These are phyloP conservation scores for Drosophila tani DNA, from an alignment of 1,140 invertebrate species.

Conservation along the genomic window DNA sequence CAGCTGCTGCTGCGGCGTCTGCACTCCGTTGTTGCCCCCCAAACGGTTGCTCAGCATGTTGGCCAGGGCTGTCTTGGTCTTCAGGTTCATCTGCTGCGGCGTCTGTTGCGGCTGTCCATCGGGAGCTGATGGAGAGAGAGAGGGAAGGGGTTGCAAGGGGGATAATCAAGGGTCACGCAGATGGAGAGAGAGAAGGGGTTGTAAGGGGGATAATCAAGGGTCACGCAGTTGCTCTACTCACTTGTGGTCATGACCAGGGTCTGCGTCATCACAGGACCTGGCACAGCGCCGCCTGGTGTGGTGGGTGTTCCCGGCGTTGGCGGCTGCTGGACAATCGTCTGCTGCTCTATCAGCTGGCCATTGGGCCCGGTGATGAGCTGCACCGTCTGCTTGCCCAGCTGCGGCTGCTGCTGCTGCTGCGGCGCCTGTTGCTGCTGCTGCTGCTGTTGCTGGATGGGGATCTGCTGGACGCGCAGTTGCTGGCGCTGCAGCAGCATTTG, in stretches of 20 bases:
- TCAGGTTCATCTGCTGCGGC: slow-evolving; percentile 89
- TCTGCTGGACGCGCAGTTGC: slow-evolving; percentile 86
- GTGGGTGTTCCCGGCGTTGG: slow-evolving; percentile 65
- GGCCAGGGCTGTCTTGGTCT: slow-evolving; percentile 97
- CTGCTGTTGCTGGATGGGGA: slow-evolving; percentile 86
- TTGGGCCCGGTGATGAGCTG: slow-evolving; percentile 84
- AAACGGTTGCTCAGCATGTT: slow-evolving; percentile 96
- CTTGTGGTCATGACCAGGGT: slow-evolving; percentile 86
- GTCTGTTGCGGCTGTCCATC: slow-evolving; percentile 81
- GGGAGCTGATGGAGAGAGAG: slow-evolving; percentile 1
- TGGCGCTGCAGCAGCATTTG: slow-evolving; percentile 81
- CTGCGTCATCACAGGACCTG: slow-evolving; percentile 71
- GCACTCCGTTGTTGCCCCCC: slow-evolving; percentile 88
- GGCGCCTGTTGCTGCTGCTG: slow-evolving; percentile 85
- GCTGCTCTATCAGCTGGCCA: slow-evolving; percentile 81
- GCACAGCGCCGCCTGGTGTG: slow-evolving; percentile 44
- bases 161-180: too few species aligned
- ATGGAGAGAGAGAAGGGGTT: too few species aligned
- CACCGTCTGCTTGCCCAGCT: slow-evolving; percentile 85
- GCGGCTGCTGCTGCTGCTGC: slow-evolving; percentile 66
- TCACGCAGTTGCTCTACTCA: slow-evolving; percentile 9
- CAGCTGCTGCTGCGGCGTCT: slow-evolving; percentile 86
- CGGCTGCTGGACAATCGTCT: slow-evolving; percentile 86
- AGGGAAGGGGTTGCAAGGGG: background rate
- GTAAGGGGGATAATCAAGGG: too few species aligned